A percentile compares a stretch with the other conserved stretches of the same genome.
Evolutionary conservation across 2,113 vertebrate species (phyloP).

Genomic region (Scytalopus superciliaris): DNA sequence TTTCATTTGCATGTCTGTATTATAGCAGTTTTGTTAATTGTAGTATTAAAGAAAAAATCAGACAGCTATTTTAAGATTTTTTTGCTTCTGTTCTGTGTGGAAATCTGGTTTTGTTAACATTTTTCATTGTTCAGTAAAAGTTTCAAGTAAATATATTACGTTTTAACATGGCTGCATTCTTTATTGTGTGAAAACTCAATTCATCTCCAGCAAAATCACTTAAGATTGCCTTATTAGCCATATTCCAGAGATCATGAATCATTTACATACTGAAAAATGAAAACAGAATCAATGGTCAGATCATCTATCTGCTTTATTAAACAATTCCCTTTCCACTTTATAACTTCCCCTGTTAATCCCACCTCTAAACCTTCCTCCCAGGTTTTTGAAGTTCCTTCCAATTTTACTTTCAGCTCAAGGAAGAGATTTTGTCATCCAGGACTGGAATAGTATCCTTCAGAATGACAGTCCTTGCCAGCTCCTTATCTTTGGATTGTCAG

Average conservation of each 20-base stretch:
- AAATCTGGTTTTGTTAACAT: background rate
- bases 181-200: background rate
- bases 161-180: background rate
- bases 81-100: background rate
- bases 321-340: background rate
- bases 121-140: background rate
- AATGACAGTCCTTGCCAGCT: background rate
- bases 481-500: background rate
- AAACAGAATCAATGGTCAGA: background rate
- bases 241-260: background rate
- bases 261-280: background rate
- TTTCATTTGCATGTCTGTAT: background rate
- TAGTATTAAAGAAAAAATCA: background rate
- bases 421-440: background rate
- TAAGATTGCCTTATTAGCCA: background rate
- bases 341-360: background rate
- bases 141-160: background rate
- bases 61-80: background rate
- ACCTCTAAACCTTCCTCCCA: background rate
- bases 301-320: background rate
- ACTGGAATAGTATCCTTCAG: background rate
- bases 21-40: background rate
- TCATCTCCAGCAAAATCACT: background rate
- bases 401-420: background rate
- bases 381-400: background rate